Evolutionary conservation across 2,888 invertebrate genomes (phyloP).

Genomic region (Prosapia bicincta): DNA sequence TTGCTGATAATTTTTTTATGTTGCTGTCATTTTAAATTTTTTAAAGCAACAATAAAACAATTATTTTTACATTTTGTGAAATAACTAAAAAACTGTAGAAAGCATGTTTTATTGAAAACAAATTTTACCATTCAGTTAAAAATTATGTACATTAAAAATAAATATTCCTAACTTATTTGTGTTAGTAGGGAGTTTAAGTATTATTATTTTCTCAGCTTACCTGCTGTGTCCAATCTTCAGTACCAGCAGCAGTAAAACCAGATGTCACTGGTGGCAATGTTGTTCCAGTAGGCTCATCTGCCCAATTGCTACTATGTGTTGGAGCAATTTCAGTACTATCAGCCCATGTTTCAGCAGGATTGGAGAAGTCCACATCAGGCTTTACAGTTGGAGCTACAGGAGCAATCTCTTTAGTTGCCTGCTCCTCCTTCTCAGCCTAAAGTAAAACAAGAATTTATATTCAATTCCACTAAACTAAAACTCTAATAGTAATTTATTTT

Average conservation of each 20-base stretch:
- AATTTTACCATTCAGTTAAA: no score
- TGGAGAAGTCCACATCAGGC: slow-evolving; percentile 46
- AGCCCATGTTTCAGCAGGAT: slow-evolving; percentile 35
- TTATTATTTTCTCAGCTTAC: slow-evolving; percentile 43
- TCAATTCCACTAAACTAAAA: not conserved
- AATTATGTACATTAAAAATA: no score
- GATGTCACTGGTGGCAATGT: slow-evolving; percentile 43
- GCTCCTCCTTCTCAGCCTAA: slow-evolving; percentile 90
- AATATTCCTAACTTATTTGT: no score
- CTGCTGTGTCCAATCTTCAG: slow-evolving; percentile 43
- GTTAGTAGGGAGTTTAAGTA: no score
- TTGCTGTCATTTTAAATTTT: no score
- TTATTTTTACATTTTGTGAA: no score
- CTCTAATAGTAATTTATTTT: not conserved
- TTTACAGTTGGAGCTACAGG: slow-evolving; percentile 47
- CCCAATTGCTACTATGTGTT: slow-evolving; percentile 48
- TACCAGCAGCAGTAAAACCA: slow-evolving; percentile 44
- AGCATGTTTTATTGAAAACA: no score
- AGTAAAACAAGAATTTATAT: no score
- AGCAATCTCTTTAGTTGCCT: slow-evolving; percentile 76
- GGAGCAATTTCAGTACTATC: slow-evolving; percentile 30
- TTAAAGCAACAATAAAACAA: no score
- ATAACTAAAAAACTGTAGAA: no score
- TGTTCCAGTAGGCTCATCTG: slow-evolving; percentile 50
- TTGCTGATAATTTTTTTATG: no score